Evolutionary conservation across 2,888 invertebrate species (phyloP).

Genomic region (Rotaria sp.): DNA sequence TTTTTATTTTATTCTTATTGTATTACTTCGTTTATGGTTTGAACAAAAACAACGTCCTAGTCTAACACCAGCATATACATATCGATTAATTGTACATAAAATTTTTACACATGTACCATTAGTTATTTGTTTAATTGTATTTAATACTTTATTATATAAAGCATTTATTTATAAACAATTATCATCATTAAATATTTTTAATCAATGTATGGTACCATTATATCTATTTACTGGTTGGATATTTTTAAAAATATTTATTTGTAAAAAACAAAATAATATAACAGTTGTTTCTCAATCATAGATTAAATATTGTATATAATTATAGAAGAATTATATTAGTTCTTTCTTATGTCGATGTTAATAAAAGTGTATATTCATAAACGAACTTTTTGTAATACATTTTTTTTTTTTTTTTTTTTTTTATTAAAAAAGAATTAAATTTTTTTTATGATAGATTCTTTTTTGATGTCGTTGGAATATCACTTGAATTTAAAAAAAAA

Average conservation of each 20-base stretch:
- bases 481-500: neutral
- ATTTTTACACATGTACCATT: neutral
- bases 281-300: neutral
- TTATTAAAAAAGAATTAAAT: neutral
- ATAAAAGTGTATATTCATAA: no score
- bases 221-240: neutral
- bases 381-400: no score
- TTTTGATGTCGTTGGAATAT: neutral
- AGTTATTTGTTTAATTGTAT: neutral
- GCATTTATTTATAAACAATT: neutral
- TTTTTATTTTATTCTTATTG: neutral
- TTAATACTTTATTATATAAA: neutral
- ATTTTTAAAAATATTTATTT: slow-evolving; percentile 14
- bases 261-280: slow-evolving; percentile 16
- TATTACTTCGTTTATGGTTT: neutral
- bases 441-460: neutral
- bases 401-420: no score
- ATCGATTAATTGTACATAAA: neutral
- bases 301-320: neutral
- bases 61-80: neutral
- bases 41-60: neutral
- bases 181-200: neutral
- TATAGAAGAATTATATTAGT: no score
- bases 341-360: no score
- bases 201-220: neutral